Conservation (phyloP, 2,797 vertebrate species). For the Sebastes iracundus region DNA sequence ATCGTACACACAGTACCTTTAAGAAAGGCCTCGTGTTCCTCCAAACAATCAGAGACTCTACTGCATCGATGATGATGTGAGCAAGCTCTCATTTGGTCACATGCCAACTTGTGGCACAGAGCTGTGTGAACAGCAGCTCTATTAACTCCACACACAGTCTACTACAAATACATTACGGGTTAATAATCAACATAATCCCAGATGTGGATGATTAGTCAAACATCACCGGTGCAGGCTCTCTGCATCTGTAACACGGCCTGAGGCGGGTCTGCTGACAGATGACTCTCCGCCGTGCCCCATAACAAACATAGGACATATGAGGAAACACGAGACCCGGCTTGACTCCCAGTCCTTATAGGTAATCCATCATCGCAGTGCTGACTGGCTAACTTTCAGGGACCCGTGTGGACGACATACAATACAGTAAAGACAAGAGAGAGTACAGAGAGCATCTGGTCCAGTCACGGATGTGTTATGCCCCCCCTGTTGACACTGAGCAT, state of each 20-base stretch:
- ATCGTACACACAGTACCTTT: background rate
- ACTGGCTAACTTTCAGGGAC: constrained; percentile 57
- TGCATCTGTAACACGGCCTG: constrained; percentile 32
- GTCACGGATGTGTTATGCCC: background rate
- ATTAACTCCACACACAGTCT: background rate
- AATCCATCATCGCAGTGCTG: constrained; percentile 70
- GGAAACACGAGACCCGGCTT: constrained; percentile 55
- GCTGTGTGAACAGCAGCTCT: constrained; percentile 6
- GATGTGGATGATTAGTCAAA: constrained; percentile 37
- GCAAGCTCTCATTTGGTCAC: background rate
- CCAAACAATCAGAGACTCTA: background rate
- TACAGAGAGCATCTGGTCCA: constrained; percentile 7
- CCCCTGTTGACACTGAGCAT: constrained; percentile 42
- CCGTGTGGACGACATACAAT: constrained; percentile 30
- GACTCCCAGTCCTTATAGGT: constrained; percentile 61
- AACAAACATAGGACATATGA: constrained; percentile 68
- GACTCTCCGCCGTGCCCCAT: constrained; percentile 55
- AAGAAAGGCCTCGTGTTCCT: background rate
- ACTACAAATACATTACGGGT: background rate
- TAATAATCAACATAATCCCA: constrained; percentile 38
- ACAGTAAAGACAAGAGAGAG: constrained; percentile 21
- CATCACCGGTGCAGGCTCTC: background rate
- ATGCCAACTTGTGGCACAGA: background rate
- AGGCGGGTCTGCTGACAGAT: constrained; percentile 60
- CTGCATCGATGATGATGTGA: background rate